Evolutionary conservation across 2,113 vertebrate species (phyloP).

Genomic region (Amphiprion percula): DNA sequence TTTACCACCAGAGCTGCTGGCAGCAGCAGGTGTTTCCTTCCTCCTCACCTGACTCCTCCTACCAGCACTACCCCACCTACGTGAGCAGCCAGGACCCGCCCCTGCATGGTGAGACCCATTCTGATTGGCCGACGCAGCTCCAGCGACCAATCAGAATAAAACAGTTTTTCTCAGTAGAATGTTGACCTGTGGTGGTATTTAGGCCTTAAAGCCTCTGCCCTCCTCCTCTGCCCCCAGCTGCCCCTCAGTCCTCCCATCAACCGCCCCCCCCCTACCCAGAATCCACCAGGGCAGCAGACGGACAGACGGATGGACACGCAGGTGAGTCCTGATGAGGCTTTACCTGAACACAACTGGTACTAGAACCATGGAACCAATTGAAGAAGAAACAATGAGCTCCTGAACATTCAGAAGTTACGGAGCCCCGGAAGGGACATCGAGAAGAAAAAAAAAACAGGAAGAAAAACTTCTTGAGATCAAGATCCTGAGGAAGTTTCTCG

Average conservation of each 20-base stretch:
- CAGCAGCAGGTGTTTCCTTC: slow-evolving; percentile 82
- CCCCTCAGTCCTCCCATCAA: slow-evolving; percentile 82
- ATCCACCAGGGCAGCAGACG: slow-evolving; percentile 67
- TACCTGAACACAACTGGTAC: too few relatives aligned
- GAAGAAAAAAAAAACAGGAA: too few relatives aligned
- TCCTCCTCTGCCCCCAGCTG: slow-evolving; percentile 52
- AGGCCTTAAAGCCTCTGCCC: background rate
- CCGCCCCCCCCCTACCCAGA: slow-evolving; percentile 81
- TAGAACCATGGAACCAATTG: too few relatives aligned
- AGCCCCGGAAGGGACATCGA: too few relatives aligned
- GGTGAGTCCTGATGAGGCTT: slow-evolving; percentile 36
- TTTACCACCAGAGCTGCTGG: slow-evolving; percentile 92
- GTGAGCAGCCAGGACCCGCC: slow-evolving; percentile 58
- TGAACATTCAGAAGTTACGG: too few relatives aligned
- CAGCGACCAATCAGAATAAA: too few relatives aligned
- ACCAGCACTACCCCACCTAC: slow-evolving; percentile 81
- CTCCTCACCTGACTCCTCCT: slow-evolving; percentile 76
- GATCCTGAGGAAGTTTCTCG: too few relatives aligned
- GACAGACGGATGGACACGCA: slow-evolving; percentile 78
- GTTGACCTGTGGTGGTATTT: too few relatives aligned
- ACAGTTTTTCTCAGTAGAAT: too few relatives aligned
- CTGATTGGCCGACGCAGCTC: background rate
- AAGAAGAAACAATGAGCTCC: too few relatives aligned
- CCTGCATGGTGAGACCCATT: slow-evolving; percentile 53
- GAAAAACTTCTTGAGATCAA: too few relatives aligned